These are phyloP conservation scores for Brotula barbata DNA, from an alignment of 2,797 vertebrate species.

Conservation along the genomic window DNA sequence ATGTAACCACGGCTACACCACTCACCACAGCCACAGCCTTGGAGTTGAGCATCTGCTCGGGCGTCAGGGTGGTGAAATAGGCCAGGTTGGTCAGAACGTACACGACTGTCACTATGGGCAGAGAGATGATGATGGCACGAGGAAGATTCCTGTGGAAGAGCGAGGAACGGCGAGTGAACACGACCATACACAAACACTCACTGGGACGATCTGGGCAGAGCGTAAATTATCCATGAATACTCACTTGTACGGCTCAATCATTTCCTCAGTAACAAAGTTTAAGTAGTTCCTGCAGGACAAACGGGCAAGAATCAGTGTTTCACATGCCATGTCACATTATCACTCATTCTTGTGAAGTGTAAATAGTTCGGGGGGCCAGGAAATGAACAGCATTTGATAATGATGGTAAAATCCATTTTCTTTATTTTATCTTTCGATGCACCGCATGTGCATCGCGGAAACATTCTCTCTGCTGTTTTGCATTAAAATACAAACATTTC, in stretches of 20 bases:
- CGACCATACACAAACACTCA: not conserved
- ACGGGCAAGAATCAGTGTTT: conserved; percentile 7
- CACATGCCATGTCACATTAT: too few relatives aligned
- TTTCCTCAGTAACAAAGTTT: conserved; percentile 98
- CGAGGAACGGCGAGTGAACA: conserved; percentile 7
- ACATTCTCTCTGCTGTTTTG: too few relatives aligned
- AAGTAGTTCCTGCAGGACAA: conserved; percentile 90
- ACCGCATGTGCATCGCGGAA: too few relatives aligned
- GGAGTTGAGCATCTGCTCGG: conserved; percentile 85
- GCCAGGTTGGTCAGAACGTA: conserved; percentile 97
- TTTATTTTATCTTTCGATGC: too few relatives aligned
- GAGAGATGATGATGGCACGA: conserved; percentile 95
- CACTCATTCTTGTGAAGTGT: too few relatives aligned
- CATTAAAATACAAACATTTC: too few relatives aligned
- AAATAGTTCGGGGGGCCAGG: too few relatives aligned
- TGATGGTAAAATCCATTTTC: too few relatives aligned
- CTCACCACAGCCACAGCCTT: conserved; percentile 94
- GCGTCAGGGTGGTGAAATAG: conserved; percentile 92
- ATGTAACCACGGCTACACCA: too few relatives aligned
- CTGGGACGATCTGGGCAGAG: too few relatives aligned
- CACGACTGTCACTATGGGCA: conserved; percentile 92
- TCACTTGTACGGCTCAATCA: conserved; percentile 97
- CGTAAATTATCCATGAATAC: conserved; percentile 36
- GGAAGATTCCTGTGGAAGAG: conserved; percentile 88
- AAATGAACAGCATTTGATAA: too few relatives aligned